Base-by-base conservation (phyloP, 1,140 invertebrate species). In the Drosophila kepulauana region DNA sequence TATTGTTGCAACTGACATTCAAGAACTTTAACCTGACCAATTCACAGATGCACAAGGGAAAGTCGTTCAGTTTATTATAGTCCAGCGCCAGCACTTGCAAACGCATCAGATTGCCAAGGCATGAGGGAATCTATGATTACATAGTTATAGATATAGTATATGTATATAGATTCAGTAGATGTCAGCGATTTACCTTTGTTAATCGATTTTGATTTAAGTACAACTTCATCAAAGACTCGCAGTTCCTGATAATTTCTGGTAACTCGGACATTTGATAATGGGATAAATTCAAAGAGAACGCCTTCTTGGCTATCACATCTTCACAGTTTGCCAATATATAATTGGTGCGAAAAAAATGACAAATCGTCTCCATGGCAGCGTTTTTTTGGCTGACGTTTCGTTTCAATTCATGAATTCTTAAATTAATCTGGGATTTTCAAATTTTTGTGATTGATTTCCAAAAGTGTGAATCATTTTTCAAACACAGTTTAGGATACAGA, bases 1-100 rank as follows among this genome's bases (percentile, higher is more conserved):
- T 94, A 73, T 95, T 96, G 92, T 98, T 98, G 66, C 96, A 94
- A 72, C 97, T 97, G 49, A 98, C 93, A 91, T 98, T 97, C 49
- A 98, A 93, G 75, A 95, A 96, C 67, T 96, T 93, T 28, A 98
- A 93, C 84, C 95, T 94, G 70, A 94, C 93, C 70, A 96, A 93
- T 51, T 94, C 91, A 28, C 93, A 94, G 56, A 96, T 93, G 77
- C 94, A 93, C n/a, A 91, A 65, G 6, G 95, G 94, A 80, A 95
- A 94, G 35, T 95, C 94, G 79, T 94, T 95, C 48, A 98, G 93
- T 67, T 95, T 96, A 66, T 95, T 94, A 76, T 96, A 95, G 79
- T 95, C 94, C 80, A 95, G 75, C 7, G 94, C 94, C 46, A 95
- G 82, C 6, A 93, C 94, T 38, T 92, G 89, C 16, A 94, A 64